Evolutionary conservation across 2,113 vertebrate genomes (phyloP), one percentile per base, ranked within the genome.

Genomic region (Otolemur garnettii): DNA sequence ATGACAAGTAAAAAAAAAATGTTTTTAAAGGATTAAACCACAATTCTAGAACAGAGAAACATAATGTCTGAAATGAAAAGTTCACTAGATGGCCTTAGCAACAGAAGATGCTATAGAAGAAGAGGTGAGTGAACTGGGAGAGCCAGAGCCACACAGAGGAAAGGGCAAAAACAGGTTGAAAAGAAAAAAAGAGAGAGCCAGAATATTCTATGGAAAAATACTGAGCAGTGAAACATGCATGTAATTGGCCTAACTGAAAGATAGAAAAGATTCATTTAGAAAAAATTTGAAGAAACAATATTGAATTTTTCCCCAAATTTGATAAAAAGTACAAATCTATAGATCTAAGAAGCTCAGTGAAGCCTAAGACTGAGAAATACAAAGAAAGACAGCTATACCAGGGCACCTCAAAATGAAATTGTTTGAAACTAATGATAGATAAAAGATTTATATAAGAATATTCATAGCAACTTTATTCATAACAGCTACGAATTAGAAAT

Each of bases 21-120:
- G 38, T 9, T 35, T 9, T 6, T 50, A 4, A 35, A 71, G 19
- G 60, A 35, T 5, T 64, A 96, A 95, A 88, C 1, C 3, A 19
- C 4, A 95, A 82, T 87, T 91, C n/a, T 77, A 97, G 22, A 84
- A 80, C 9, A 79, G 57, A 75, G 14, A 86, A 91, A 78, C 75
- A 42, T 2, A 62, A 19, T 59, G 50, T 50, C 69, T 93, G 26
- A 91, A 92, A 82, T 91, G 30, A 83, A 95, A 90, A 59, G 14
- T 42, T 88, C 82, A 87, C n/a, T 62, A 5, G 21, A 33, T 78
- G 18, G 28, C 9, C 8, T 91, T 91, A 91, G 72, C 53, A 81
- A 62, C 28, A 71, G 18, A 64, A 38, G 22, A 75, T 4, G 8
- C 7, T 45, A 11, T 15, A 78, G 19, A 92, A 78, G 38, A 81